A percentile compares a stretch with the other conserved stretches of the same genome.
These are phyloP conservation scores for Hylomyscus alleni DNA, from an alignment of 2,797 vertebrate species.

Conservation along the genomic window DNA sequence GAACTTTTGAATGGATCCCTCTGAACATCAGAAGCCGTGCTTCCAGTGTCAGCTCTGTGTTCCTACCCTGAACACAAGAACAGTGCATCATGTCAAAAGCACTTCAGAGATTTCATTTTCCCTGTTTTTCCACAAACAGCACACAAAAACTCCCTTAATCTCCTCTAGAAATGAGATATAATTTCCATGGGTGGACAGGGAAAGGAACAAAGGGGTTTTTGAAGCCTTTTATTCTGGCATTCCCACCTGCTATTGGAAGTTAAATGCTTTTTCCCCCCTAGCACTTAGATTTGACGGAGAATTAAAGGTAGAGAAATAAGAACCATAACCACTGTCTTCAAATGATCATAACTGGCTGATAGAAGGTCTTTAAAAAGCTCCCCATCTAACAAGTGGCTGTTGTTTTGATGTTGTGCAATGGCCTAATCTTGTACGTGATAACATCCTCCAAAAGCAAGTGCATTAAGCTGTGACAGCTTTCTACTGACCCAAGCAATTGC, in stretches of 20 bases:
- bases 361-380: slow-evolving; percentile 86
- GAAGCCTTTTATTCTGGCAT: slow-evolving; percentile 21
- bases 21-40: not conserved
- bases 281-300: slow-evolving; percentile 67
- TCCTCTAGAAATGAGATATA: slow-evolving; percentile 50
- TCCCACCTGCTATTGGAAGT: slow-evolving; percentile 37
- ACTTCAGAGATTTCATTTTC: slow-evolving; percentile 11
- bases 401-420: slow-evolving; percentile 87
- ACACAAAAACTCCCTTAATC: slow-evolving; percentile 2
- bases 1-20: not conserved
- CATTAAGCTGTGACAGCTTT: slow-evolving; percentile 89
- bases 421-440: slow-evolving; percentile 86
- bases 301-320: slow-evolving; percentile 73
- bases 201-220: slow-evolving; percentile 48
- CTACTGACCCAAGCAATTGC: slow-evolving; percentile 90
- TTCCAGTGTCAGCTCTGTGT: not conserved
- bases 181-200: slow-evolving; percentile 25
- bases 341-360: slow-evolving; percentile 82
- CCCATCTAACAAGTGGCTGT: slow-evolving; percentile 85
- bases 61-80: not conserved
- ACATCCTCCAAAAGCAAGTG: slow-evolving; percentile 86
- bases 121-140: not conserved
- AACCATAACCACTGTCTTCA: slow-evolving; percentile 65
- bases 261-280: slow-evolving; percentile 61
- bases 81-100: not conserved